A percentile compares a stretch with the other conserved stretches of the same genome.
phyloP scores from a whole-genome alignment of 2,888 invertebrate species.

The Atherix ibis region DNA sequence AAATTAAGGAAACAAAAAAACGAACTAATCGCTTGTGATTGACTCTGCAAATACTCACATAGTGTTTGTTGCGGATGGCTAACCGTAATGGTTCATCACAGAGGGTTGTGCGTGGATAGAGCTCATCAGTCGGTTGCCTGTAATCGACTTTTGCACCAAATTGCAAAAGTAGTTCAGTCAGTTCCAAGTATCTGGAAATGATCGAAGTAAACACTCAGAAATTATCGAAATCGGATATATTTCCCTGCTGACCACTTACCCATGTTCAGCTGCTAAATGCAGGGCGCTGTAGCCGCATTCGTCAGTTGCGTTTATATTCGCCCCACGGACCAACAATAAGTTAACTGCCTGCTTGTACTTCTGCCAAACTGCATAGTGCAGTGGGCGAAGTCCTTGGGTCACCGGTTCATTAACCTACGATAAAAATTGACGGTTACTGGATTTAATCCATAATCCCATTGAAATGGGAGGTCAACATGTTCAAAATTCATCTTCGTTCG shows the following conservation, averaged over 20 bases:
- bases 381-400: slow-evolving; percentile 69
- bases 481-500: too few species aligned
- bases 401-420: slow-evolving; percentile 55
- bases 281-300: slow-evolving; percentile 85
- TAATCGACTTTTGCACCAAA: slow-evolving; percentile 70
- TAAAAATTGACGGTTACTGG: slow-evolving; percentile 1
- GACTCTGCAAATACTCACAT: slow-evolving; percentile 36
- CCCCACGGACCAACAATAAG: slow-evolving; percentile 62
- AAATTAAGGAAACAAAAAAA: too few species aligned
- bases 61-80: slow-evolving; percentile 74
- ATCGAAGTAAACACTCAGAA: too few species aligned
- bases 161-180: slow-evolving; percentile 54
- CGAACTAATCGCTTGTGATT: too few species aligned
- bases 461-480: too few species aligned
- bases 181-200: slow-evolving; percentile 42
- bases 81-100: slow-evolving; percentile 80
- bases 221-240: too few species aligned
- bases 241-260: too few species aligned
- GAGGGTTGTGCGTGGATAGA: slow-evolving; percentile 53
- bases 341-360: slow-evolving; percentile 64
- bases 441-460: too few species aligned
- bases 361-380: slow-evolving; percentile 89
- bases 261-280: slow-evolving; percentile 81
- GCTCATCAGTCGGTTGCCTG: slow-evolving; percentile 51
- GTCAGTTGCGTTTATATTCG: slow-evolving; percentile 67